phyloP scores from a whole-genome alignment of 2,888 invertebrate genomes.

The Drosophila koepferae region DNA sequence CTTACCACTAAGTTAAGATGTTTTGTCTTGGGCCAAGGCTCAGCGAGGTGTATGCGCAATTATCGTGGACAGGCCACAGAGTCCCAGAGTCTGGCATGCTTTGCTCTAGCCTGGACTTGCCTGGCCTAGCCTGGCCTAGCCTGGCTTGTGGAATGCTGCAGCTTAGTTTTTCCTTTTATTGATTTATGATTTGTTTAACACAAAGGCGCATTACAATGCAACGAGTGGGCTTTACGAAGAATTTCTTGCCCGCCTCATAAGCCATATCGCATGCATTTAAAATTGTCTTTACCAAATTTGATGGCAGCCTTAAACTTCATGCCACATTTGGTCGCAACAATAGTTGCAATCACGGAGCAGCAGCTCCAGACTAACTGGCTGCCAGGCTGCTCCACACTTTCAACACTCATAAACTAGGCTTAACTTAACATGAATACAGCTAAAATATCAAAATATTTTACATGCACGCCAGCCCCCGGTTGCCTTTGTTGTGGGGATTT shows the following conservation, averaged over 20 bases:
- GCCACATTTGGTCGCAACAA: conserved; percentile 80
- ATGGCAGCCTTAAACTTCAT: conserved; percentile 80
- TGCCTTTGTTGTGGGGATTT: conserved; percentile 51
- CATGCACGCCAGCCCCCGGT: conserved; percentile 34
- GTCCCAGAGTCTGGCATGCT: conserved; percentile 34
- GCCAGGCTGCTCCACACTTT: conserved; percentile 65
- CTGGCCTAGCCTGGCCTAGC: conserved; percentile 10
- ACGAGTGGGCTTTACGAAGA: conserved; percentile 76
- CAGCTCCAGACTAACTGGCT: conserved; percentile 24
- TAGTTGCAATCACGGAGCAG: conserved; percentile 77
- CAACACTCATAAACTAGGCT: conserved; percentile 85
- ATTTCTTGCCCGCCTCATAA: conserved; percentile 67
- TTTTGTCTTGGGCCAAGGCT: conserved; percentile 66
- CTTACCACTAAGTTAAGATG: conserved; percentile 82
- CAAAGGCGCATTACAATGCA: conserved; percentile 78
- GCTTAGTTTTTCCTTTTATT: conserved; percentile 81
- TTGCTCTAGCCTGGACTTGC: conserved; percentile 20
- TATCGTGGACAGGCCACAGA: conserved; percentile 70
- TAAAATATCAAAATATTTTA: conserved; percentile 84
- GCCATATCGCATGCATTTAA: conserved; percentile 74
- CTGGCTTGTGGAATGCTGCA: conserved; percentile 68
- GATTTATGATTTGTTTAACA: conserved; percentile 81
- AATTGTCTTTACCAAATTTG: conserved; percentile 81
- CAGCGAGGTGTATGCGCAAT: conserved; percentile 77
- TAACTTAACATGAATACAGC: conserved; percentile 85